Evolutionary conservation across 2,888 invertebrate species (phyloP).

Genomic region (Campopleginae sp.): DNA sequence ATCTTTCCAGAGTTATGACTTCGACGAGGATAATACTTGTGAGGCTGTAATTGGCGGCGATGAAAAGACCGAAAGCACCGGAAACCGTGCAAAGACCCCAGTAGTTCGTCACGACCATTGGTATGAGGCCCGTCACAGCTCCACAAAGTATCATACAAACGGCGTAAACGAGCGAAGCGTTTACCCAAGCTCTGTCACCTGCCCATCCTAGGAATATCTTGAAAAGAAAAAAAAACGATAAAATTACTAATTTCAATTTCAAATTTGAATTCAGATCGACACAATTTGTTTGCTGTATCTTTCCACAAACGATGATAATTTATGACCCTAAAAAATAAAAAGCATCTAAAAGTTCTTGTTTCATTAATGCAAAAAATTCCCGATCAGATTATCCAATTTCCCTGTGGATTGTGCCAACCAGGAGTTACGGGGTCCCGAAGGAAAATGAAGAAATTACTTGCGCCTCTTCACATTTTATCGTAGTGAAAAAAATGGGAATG

Average conservation of each 20-base stretch:
- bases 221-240: conserved; percentile 40
- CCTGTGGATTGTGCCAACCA: not conserved
- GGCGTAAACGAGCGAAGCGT: conserved; percentile 92
- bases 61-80: conserved; percentile 94
- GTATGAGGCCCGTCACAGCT: conserved; percentile 88
- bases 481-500: not conserved
- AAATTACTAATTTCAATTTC: too few species aligned
- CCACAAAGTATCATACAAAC: conserved; percentile 91
- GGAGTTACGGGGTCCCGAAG: not conserved
- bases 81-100: conserved; percentile 87
- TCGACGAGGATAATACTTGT: conserved; percentile 96
- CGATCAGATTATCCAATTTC: not conserved
- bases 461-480: too few species aligned
- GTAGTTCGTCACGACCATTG: conserved; percentile 87
- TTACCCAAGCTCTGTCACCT: conserved; percentile 92
- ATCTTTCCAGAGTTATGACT: conserved; percentile 94
- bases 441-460: not conserved
- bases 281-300: not conserved
- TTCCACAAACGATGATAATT: too few species aligned
- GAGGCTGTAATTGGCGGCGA: conserved; percentile 96
- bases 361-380: not conserved
- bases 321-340: not conserved
- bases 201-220: conserved; percentile 94
- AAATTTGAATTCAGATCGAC: not conserved
- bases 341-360: not conserved